These are phyloP conservation scores for Sialis lutaria DNA, from an alignment of 2,888 invertebrate genomes.

Conservation along the genomic window DNA sequence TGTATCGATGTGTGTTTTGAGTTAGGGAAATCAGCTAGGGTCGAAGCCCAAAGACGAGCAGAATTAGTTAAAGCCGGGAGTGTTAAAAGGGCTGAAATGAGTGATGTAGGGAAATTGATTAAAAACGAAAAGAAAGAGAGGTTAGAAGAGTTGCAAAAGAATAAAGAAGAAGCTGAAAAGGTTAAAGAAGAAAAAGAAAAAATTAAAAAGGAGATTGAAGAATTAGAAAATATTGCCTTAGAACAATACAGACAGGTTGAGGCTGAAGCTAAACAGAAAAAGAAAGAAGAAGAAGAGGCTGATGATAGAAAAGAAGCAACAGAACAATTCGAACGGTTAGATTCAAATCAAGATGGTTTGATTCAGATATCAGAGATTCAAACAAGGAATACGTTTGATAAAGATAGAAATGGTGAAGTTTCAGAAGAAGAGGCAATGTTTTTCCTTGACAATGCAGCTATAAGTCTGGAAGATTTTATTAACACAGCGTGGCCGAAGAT, in stretches of 20 bases:
- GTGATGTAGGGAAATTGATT: conserved; percentile 51
- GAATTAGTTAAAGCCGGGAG: conserved; percentile 66
- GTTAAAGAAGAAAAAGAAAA: conserved; percentile 60
- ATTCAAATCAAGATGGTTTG: conserved; percentile 64
- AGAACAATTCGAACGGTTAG: conserved; percentile 59
- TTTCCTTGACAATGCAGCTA: conserved; percentile 48
- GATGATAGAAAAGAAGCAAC: conserved; percentile 43
- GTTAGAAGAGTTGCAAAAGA: conserved; percentile 49
- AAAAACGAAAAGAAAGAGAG: conserved; percentile 56
- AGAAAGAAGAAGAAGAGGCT: conserved; percentile 37
- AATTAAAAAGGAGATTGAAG: conserved; percentile 54
- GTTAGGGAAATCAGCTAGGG: conserved; percentile 56
- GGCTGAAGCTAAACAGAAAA: conserved; percentile 39
- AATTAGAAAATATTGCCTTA: conserved; percentile 54
- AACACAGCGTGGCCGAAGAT: conserved; percentile 56
- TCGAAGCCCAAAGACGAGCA: conserved; percentile 51
- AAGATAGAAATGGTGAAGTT: conserved; percentile 75
- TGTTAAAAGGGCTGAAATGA: conserved; percentile 53
- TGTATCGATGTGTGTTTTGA: conserved; percentile 71
- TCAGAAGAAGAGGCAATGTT: conserved; percentile 71
- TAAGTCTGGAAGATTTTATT: conserved; percentile 49
- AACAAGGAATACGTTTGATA: conserved; percentile 64
- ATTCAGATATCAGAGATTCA: conserved; percentile 51
- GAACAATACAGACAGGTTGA: conserved; percentile 57
- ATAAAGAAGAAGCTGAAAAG: conserved; percentile 59